Evolutionary conservation across 2,113 vertebrate genomes (phyloP).

Genomic region (Hippopotamus amphibius): DNA sequence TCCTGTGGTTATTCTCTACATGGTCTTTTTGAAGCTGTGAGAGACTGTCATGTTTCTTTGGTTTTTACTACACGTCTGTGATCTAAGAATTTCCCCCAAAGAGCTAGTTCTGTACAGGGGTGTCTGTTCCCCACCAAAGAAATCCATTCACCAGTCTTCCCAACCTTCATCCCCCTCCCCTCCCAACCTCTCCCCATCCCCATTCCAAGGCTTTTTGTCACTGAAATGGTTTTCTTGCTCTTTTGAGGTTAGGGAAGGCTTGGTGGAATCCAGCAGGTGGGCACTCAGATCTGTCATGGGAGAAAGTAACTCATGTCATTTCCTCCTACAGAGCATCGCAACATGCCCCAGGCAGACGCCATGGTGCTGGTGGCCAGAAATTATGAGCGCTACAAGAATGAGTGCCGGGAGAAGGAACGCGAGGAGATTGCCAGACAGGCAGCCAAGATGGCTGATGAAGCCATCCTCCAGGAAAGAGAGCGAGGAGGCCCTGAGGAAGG

Average conservation of each 20-base stretch:
- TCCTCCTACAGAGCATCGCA: slow-evolving; percentile 93
- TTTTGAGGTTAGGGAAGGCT: background rate
- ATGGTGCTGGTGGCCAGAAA: slow-evolving; percentile 97
- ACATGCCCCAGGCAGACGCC: slow-evolving; percentile 98
- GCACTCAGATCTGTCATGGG: background rate
- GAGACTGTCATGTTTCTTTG: slow-evolving; percentile 71
- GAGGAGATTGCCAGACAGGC: slow-evolving; percentile 97
- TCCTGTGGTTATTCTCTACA: background rate
- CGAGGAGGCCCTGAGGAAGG: slow-evolving; percentile 87
- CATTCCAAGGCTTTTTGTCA: background rate
- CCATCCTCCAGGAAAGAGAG: slow-evolving; percentile 94
- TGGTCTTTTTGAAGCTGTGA: slow-evolving; percentile 63
- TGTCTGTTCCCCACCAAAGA: slow-evolving; percentile 2
- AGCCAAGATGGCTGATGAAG: slow-evolving; percentile 98
- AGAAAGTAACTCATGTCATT: slow-evolving; percentile 32
- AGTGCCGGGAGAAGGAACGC: slow-evolving; percentile 95
- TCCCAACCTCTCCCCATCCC: background rate
- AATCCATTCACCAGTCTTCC: background rate
- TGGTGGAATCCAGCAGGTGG: background rate
- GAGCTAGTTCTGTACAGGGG: slow-evolving; percentile 38
- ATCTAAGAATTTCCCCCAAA: slow-evolving; percentile 58
- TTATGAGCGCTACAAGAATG: slow-evolving; percentile 94
- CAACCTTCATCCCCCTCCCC: background rate
- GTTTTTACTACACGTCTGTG: slow-evolving; percentile 70
- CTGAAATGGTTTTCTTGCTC: slow-evolving; percentile 1